These are phyloP conservation scores for Hoplodrina blanda DNA, from an alignment of 2,888 invertebrate species.

Conservation along the genomic window DNA sequence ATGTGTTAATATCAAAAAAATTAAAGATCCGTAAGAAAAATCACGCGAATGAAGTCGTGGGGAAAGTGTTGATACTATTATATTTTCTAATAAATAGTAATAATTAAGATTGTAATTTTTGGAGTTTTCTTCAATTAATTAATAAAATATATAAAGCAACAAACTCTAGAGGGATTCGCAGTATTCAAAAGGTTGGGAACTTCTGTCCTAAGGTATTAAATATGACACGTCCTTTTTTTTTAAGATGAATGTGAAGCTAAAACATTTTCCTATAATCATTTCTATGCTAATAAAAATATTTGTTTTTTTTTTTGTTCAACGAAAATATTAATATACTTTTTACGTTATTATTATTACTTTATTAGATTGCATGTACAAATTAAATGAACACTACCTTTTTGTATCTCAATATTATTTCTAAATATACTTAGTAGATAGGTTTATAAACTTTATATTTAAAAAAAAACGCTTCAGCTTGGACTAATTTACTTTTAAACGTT, in stretches of 20 bases:
- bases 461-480: conserved; percentile 68
- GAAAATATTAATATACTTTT: conserved; percentile 29
- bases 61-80: too few species aligned
- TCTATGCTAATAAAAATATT: conserved; percentile 44
- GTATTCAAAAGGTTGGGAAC: too few species aligned
- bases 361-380: conserved; percentile 62
- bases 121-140: too few species aligned
- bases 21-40: too few species aligned
- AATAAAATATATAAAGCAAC: too few species aligned
- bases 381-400: conserved; percentile 62
- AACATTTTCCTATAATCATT: conserved; percentile 28
- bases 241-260: too few species aligned
- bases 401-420: conserved; percentile 67
- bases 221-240: background rate
- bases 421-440: conserved; percentile 66
- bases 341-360: conserved; percentile 48
- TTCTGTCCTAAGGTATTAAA: background rate
- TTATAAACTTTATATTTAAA: conserved; percentile 57
- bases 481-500: conserved; percentile 50
- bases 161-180: too few species aligned
- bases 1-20: too few species aligned
- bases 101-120: too few species aligned
- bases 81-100: too few species aligned
- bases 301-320: conserved; percentile 52
- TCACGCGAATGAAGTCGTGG: too few species aligned